Evolutionary conservation across 2,113 vertebrate species (phyloP).

Genomic region (Pituophis catenifer): DNA sequence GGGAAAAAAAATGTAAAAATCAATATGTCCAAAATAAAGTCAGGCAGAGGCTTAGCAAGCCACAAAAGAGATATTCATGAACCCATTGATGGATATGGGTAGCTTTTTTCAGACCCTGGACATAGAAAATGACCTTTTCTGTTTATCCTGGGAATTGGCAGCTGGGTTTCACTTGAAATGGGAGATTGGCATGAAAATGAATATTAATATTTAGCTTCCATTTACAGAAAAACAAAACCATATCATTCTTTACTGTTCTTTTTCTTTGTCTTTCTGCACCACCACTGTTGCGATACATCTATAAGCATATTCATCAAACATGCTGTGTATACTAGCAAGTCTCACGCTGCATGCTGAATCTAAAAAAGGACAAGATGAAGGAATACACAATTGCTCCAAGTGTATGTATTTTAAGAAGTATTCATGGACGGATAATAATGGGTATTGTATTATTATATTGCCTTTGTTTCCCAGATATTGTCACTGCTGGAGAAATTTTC

Average conservation of each 20-base stretch:
- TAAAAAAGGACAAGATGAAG: not conserved
- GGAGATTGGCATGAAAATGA: not conserved
- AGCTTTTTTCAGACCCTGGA: not conserved
- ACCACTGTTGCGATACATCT: not conserved
- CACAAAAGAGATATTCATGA: not conserved
- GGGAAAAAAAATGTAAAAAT: not conserved
- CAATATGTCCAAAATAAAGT: not conserved
- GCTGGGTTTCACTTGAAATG: not conserved
- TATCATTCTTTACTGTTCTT: not conserved
- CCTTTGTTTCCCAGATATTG: slow-evolving; percentile 20
- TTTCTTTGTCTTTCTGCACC: not conserved
- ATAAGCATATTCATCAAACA: slow-evolving; percentile 1
- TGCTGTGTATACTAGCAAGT: not conserved
- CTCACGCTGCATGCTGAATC: rapidly evolving
- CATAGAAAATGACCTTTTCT: not conserved
- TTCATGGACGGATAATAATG: slow-evolving; percentile 9
- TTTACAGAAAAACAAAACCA: not conserved
- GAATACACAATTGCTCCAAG: not conserved
- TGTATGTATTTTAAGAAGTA: slow-evolving; percentile 8
- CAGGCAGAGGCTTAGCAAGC: not conserved
- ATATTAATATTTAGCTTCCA: not conserved
- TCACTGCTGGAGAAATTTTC: not conserved
- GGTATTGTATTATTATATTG: slow-evolving; percentile 18
- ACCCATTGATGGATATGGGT: not conserved
- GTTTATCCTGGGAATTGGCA: not conserved